Base-by-base conservation (phyloP, 2,888 invertebrate species). In the Cryptocephalus primarius region DNA sequence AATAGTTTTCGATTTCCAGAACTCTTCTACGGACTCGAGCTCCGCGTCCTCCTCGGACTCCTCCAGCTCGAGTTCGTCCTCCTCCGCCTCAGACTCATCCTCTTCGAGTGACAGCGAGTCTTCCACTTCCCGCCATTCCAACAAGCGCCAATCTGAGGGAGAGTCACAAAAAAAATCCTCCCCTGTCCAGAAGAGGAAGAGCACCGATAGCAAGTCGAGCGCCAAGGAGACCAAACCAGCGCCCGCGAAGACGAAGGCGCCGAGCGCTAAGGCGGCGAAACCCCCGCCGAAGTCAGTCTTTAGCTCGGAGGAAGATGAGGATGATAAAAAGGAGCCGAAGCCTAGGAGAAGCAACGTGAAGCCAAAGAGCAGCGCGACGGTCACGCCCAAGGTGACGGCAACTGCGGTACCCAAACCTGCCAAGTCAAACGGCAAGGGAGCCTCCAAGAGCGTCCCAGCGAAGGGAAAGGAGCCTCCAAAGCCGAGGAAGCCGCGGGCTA, bases 51-150 rank as follows among this genome's bases (percentile, higher is more conserved):
- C 78, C 4, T 83, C 85, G 1, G 85, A 82, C 55, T 83, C 78
- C 58, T 75, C 77, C 0, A 73, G 80, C 0, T 83, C 83, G 58
- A 82, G 79, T 36, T 82, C 81, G 48, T 82, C 82, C 0, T 79
- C 84, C 0, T 82, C 80, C 50, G 80, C 79, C 46, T 82, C 84
- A 0, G 85, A 79, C 38, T 82, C 83, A 4, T 83, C 78, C 0
- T 81, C 79, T 2, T 79, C 81, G 36, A 83, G 81, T 57, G 87
- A 85, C 55, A 79, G 81, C 0, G 86, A 86, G 52, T 82, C 85
- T 1, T 82, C 83, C 1, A 73, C 75, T 2, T 78, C 73, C 1
- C 70, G 68, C 47, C 72, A 70, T 38, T 73, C 66, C 1, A 57
- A 60, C 39, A 66, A 64, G 52, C 55, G 61, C 22, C 60, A 58